Evolutionary conservation across 2,888 invertebrate species (phyloP).

Genomic region (Phalera bucephala): DNA sequence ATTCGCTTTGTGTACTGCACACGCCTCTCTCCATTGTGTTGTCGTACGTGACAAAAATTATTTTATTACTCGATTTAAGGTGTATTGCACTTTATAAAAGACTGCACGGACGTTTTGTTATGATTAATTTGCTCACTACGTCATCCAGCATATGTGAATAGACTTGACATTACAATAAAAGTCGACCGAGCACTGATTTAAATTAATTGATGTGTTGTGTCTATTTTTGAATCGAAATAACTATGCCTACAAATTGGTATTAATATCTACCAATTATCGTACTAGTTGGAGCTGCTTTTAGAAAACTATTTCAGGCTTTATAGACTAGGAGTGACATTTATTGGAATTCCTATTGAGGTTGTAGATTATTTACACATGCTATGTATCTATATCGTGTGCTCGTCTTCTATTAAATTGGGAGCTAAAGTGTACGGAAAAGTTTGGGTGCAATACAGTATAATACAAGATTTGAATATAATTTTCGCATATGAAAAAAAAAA

Average conservation of each 20-base stretch:
- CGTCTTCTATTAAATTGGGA: too few species aligned
- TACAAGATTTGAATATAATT: too few species aligned
- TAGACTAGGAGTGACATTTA: background rate
- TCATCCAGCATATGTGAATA: background rate
- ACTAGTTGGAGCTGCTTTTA: background rate
- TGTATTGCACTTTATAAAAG: constrained; percentile 28
- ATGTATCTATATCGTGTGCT: too few species aligned
- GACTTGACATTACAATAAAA: background rate
- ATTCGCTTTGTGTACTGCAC: constrained; percentile 63
- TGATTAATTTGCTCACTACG: constrained; percentile 4
- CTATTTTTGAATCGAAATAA: background rate
- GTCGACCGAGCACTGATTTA: constrained; percentile 1
- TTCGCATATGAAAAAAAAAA: too few species aligned
- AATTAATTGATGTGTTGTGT: background rate
- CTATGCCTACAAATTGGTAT: constrained; percentile 1
- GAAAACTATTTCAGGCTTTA: background rate
- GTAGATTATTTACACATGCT: too few species aligned
- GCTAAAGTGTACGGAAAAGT: too few species aligned
- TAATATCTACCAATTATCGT: background rate
- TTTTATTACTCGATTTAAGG: constrained; percentile 45
- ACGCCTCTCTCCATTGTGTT: constrained; percentile 57
- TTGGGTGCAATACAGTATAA: too few species aligned
- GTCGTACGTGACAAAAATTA: constrained; percentile 53
- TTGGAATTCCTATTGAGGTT: too few species aligned
- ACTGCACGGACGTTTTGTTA: constrained; percentile 13